A percentile compares a stretch with the other conserved stretches of the same genome.
Evolutionary conservation across 2,113 vertebrate genomes (phyloP).

Genomic region (Otis tarda): DNA sequence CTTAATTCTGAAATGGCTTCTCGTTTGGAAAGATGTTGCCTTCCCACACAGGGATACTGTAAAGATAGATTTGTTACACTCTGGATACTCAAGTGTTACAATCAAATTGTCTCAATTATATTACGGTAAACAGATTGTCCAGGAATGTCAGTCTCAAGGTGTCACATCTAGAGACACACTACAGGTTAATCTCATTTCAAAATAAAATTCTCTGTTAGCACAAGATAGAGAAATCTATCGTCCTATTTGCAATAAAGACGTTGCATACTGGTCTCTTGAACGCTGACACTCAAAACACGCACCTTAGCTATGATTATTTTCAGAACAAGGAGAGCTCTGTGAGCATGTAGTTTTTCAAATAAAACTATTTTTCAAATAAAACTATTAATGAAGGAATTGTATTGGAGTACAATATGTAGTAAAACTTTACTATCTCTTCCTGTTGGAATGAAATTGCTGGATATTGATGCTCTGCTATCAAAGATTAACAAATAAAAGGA

Average conservation of each 20-base stretch:
- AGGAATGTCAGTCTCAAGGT: not conserved
- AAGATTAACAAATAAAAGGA: not conserved
- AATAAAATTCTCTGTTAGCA: not conserved
- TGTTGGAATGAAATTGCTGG: not conserved
- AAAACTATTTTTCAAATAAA: not conserved
- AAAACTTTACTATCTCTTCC: not conserved
- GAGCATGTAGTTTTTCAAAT: not conserved
- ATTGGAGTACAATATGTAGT: not conserved
- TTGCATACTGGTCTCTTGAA: not conserved
- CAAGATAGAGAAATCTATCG: not conserved
- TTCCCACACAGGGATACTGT: not conserved
- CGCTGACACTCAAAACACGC: not conserved
- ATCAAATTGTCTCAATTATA: no score
- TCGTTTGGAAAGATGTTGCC: not conserved
- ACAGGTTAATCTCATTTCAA: not conserved
- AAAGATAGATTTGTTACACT: not conserved
- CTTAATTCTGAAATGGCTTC: not conserved
- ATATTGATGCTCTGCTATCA: not conserved
- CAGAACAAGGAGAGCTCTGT: not conserved
- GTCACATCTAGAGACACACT: not conserved
- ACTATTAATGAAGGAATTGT: not conserved
- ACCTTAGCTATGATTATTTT: not conserved
- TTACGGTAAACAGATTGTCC: not conserved
- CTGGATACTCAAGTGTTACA: not conserved
- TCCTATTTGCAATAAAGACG: not conserved